Evolutionary conservation across 2,113 vertebrate species (phyloP).

Genomic region (Plotosus lineatus): DNA sequence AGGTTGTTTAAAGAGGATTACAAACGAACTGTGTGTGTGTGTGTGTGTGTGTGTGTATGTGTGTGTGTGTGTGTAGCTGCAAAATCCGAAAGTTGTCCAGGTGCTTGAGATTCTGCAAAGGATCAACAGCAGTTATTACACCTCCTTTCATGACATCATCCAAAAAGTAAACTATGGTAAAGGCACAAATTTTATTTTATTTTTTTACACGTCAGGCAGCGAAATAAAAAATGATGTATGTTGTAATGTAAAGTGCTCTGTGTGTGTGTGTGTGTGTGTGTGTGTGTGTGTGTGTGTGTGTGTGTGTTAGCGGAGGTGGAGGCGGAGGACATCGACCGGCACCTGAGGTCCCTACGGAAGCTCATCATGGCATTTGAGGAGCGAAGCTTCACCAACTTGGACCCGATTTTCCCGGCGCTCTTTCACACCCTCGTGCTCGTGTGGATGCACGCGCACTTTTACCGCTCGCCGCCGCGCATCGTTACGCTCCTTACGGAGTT

Average conservation of each 20-base stretch:
- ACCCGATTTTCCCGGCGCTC: conserved; percentile 74
- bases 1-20: no score
- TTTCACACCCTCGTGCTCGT: conserved; percentile 86
- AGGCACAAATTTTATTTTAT: no score
- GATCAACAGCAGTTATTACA: conserved; percentile 69
- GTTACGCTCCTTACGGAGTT: conserved; percentile 82
- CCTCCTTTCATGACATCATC: conserved; percentile 65
- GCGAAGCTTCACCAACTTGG: conserved; percentile 69
- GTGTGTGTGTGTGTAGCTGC: conserved; percentile 57
- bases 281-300: conserved; percentile 8
- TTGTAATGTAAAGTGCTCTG: neutral
- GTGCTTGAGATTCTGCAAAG: conserved; percentile 69
- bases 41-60: conserved; percentile 34
- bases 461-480: conserved; percentile 73
- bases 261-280: conserved; percentile 9
- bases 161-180: conserved; percentile 69
- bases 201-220: neutral
- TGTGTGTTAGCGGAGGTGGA: conserved; percentile 66
- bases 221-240: neutral
- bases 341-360: conserved; percentile 69
- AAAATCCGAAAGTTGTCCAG: conserved; percentile 64
- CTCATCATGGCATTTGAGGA: conserved; percentile 71
- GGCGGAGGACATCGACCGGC: conserved; percentile 69
- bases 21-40: no score
- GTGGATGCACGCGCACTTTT: conserved; percentile 82